phyloP scores from a whole-genome alignment of 2,797 vertebrate species.

The Arvicola amphibius region DNA sequence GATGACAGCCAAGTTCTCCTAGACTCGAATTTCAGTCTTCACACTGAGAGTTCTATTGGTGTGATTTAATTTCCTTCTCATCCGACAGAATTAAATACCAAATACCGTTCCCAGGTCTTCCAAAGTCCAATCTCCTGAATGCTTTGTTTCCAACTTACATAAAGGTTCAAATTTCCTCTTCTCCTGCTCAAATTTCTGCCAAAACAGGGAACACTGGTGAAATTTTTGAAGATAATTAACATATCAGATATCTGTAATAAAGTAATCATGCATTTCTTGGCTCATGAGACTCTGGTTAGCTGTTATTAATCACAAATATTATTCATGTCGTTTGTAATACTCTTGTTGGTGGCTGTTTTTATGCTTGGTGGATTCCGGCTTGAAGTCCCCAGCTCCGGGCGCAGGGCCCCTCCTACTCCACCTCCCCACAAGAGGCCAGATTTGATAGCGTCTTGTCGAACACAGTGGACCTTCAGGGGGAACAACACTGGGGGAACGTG shows the following conservation, averaged over 20 bases:
- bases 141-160: conserved; percentile 77
- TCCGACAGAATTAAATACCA: conserved; percentile 66
- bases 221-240: conserved; percentile 78
- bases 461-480: conserved; percentile 84
- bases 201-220: conserved; percentile 72
- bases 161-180: conserved; percentile 80
- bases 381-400: background rate
- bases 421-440: conserved; percentile 49
- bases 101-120: conserved; percentile 70
- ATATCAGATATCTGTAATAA: conserved; percentile 79
- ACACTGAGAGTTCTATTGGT: conserved; percentile 65
- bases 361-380: conserved; percentile 68
- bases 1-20: conserved; percentile 14
- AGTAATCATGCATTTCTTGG: conserved; percentile 76
- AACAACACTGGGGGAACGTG: conserved; percentile 78
- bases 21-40: conserved; percentile 72
- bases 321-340: conserved; percentile 66
- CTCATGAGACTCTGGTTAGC: conserved; percentile 59
- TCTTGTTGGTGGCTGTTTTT: conserved; percentile 65
- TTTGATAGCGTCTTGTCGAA: conserved; percentile 79
- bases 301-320: conserved; percentile 76
- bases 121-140: conserved; percentile 49
- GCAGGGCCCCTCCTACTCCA: background rate
- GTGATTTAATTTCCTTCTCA: conserved; percentile 79
- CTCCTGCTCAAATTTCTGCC: conserved; percentile 73